A percentile compares a stretch with the other conserved stretches of the same genome.
phyloP scores from a whole-genome alignment of 2,888 invertebrate genomes.

The Pollenia labialis region DNA sequence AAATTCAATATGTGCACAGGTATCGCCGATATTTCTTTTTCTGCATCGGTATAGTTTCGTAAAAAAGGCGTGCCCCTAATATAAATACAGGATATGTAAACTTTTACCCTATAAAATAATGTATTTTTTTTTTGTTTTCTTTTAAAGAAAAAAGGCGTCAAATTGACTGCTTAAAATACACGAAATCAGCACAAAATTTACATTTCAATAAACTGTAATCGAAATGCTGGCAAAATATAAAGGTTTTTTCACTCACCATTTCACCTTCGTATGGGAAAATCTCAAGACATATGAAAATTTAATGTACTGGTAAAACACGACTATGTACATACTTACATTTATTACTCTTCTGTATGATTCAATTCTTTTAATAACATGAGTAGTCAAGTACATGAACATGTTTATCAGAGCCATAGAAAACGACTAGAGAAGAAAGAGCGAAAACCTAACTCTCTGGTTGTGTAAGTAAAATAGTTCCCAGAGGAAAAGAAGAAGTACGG shows the following conservation, averaged over 20 bases:
- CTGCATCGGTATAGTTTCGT: too few relatives aligned
- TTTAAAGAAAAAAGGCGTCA: slow-evolving; percentile 68
- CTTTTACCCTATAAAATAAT: slow-evolving; percentile 29
- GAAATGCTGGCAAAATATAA: slow-evolving; percentile 35
- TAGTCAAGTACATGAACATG: neutral
- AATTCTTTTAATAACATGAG: neutral
- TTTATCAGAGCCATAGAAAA: too few relatives aligned
- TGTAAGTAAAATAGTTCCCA: too few relatives aligned
- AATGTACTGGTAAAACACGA: neutral
- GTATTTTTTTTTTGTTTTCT: neutral
- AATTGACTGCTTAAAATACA: slow-evolving; percentile 81
- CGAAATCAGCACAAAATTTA: slow-evolving; percentile 84
- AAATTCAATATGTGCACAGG: too few relatives aligned
- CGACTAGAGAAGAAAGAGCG: too few relatives aligned
- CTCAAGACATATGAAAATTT: neutral
- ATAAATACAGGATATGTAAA: neutral
- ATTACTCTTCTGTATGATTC: neutral
- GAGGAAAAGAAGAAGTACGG: too few relatives aligned
- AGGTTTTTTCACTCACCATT: slow-evolving; percentile 33
- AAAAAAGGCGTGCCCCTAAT: too few relatives aligned
- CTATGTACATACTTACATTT: neutral
- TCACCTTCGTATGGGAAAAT: neutral
- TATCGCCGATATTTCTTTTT: too few relatives aligned
- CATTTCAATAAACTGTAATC: slow-evolving; percentile 84
- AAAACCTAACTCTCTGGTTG: too few relatives aligned